phyloP scores from a whole-genome alignment of 2,888 invertebrate genomes.

The Acronicta alni region DNA sequence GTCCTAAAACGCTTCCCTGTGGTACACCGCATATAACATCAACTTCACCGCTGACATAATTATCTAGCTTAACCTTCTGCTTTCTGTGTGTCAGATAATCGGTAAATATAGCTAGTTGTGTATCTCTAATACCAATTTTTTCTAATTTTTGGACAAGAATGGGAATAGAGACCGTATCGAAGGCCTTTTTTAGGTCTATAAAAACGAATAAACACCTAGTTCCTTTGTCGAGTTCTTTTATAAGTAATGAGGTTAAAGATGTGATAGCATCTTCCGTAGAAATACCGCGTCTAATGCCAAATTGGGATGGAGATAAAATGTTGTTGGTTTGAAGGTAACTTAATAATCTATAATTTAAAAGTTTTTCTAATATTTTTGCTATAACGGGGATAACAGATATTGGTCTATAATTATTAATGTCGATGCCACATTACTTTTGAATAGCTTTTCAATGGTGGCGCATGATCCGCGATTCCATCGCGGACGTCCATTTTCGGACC shows the following conservation, averaged over 20 bases:
- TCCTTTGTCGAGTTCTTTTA: not conserved
- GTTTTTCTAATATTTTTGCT: constrained; percentile 2
- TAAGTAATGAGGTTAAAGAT: not conserved
- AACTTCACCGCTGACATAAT: too few relatives aligned
- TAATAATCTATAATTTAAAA: not conserved
- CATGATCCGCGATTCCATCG: too few relatives aligned
- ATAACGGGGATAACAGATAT: not conserved
- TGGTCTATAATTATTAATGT: constrained; percentile 1
- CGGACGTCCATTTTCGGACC: too few relatives aligned
- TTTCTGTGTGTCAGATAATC: too few relatives aligned
- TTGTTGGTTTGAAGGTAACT: not conserved
- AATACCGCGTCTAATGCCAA: constrained; percentile 2
- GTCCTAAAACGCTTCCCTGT: constrained; percentile 1
- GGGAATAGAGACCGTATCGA: not conserved
- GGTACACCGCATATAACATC: too few relatives aligned
- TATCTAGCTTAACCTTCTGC: too few relatives aligned
- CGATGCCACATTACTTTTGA: too few relatives aligned
- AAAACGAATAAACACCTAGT: not conserved
- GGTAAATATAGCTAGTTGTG: too few relatives aligned
- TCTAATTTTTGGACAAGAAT: not conserved
- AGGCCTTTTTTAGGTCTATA: constrained; percentile 4
- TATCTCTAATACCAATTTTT: not conserved
- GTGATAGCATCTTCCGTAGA: constrained; percentile 2
- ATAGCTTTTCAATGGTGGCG: too few relatives aligned
- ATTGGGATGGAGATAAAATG: constrained; percentile 3